A percentile compares a stretch with the other conserved stretches of the same genome.
Conservation (phyloP, 2,797 vertebrate genomes). For the Chanos chanos region DNA sequence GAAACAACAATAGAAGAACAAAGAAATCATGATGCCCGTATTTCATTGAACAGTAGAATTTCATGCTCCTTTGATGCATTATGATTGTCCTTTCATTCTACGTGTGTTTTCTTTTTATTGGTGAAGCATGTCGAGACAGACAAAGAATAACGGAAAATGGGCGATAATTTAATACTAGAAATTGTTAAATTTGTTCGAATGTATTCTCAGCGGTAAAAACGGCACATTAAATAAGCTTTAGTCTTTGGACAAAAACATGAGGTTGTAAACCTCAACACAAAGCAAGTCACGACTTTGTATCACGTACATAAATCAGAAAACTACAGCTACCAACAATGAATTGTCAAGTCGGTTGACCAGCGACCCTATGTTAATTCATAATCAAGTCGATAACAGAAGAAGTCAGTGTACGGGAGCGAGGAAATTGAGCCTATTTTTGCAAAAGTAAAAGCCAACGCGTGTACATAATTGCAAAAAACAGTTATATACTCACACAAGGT, state of each 20-base stretch:
- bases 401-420: too few species aligned
- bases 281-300: conserved; percentile 16
- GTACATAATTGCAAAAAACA: not conserved
- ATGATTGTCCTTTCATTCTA: not conserved
- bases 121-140: conserved; percentile 13
- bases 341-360: not conserved
- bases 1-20: too few species aligned
- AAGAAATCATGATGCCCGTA: too few species aligned
- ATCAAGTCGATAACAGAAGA: not conserved
- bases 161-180: not conserved
- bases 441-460: not conserved
- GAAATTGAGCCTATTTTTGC: not conserved
- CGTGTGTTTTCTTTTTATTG: not conserved
- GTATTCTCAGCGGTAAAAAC: not conserved
- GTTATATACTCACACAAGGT: conserved; percentile 65
- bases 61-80: not conserved
- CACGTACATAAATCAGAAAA: not conserved
- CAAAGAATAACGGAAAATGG: conserved; percentile 27
- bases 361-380: not conserved
- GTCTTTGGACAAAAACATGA: not conserved
- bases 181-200: not conserved
- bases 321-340: not conserved
- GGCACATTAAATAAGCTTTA: not conserved
- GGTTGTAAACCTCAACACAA: not conserved
- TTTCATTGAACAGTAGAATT: too few species aligned